Conservation (phyloP, 2,888 invertebrate species). For the Zootermopsis nevadensis region DNA sequence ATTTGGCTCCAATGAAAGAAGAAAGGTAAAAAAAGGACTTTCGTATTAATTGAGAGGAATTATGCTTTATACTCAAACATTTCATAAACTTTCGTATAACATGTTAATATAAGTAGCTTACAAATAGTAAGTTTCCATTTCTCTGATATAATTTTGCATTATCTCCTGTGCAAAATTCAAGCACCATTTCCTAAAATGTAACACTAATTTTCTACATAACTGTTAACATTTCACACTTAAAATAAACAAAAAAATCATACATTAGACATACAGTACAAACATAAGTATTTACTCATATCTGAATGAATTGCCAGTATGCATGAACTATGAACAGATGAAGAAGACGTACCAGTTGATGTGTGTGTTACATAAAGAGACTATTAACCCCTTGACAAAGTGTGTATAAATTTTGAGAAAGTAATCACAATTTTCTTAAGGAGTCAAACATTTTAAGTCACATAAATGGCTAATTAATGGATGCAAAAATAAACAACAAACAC, state of each 20-base stretch:
- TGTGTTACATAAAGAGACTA: background rate
- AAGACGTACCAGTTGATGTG: background rate
- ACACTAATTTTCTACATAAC: background rate
- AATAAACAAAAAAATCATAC: background rate
- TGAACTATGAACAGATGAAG: background rate
- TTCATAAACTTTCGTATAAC: background rate
- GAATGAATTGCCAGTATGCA: background rate
- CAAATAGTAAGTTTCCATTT: background rate
- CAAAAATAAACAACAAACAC: background rate
- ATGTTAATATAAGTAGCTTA: background rate
- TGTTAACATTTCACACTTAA: conserved; percentile 1
- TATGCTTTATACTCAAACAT: background rate
- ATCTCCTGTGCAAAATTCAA: background rate
- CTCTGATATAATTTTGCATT: background rate
- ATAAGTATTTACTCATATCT: background rate
- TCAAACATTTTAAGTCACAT: background rate
- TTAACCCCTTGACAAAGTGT: background rate
- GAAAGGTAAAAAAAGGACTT: background rate
- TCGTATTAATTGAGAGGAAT: background rate
- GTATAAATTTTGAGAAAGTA: background rate
- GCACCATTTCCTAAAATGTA: background rate
- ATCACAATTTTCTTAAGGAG: background rate
- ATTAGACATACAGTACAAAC: background rate
- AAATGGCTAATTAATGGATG: background rate
- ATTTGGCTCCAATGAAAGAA: no score